phyloP scores from a whole-genome alignment of 2,113 vertebrate genomes.

The Daboia siamensis region DNA sequence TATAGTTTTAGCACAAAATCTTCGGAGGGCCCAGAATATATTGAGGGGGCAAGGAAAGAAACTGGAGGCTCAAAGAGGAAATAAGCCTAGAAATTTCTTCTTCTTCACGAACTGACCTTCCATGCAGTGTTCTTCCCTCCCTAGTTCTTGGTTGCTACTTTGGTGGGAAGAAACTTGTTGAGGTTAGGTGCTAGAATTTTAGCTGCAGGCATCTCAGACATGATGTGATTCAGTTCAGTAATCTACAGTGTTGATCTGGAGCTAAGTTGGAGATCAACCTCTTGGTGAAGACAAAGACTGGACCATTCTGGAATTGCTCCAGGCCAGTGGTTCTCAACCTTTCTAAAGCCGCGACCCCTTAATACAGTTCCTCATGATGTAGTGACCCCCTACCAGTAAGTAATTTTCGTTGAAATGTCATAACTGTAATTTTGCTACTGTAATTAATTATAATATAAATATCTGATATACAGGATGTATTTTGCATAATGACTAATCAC shows the following conservation, averaged over 20 bases:
- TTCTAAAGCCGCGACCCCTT: too few relatives aligned
- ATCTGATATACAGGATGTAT: too few relatives aligned
- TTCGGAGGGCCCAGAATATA: not conserved
- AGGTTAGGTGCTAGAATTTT: slow-evolving; percentile 70
- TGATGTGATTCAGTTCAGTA: slow-evolving; percentile 64
- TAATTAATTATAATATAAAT: too few relatives aligned
- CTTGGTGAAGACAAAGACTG: slow-evolving; percentile 54
- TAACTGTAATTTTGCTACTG: too few relatives aligned
- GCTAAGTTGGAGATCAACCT: slow-evolving; percentile 44
- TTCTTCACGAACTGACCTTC: slow-evolving; percentile 25
- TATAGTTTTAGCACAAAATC: not conserved
- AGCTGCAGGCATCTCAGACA: slow-evolving; percentile 61
- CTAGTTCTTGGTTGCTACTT: slow-evolving; percentile 30
- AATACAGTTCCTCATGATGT: too few relatives aligned
- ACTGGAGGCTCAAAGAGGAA: not conserved
- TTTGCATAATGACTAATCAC: too few relatives aligned
- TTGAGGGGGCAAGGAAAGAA: not conserved
- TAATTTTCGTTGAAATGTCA: too few relatives aligned
- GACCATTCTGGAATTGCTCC: slow-evolving; percentile 57
- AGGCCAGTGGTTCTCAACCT: too few relatives aligned
- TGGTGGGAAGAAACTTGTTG: slow-evolving; percentile 60
- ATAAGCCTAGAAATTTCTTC: not conserved
- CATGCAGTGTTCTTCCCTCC: slow-evolving; percentile 15
- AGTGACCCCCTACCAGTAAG: too few relatives aligned
- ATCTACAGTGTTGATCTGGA: slow-evolving; percentile 57